Evolutionary conservation across 2,113 vertebrate genomes (phyloP), one percentile per base, ranked within the genome.

Genomic region (Serilophus lunatus): DNA sequence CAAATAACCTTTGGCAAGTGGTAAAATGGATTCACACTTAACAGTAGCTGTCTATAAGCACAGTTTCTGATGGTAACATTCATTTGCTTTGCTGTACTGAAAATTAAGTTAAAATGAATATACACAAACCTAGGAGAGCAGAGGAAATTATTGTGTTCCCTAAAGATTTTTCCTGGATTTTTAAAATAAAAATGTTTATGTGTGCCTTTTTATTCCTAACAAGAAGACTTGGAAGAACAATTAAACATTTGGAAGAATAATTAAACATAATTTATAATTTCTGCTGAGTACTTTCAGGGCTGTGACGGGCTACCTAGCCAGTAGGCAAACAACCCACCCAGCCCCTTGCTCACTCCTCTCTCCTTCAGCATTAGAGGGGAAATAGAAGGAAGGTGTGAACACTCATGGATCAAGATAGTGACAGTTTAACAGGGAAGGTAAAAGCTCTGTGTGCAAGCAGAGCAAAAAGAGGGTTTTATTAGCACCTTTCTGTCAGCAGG

Each of bases 361-460:
- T 57, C 19, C 42, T 11, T 1, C 40, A 53, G 25, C 6, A 0
- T 18, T 4, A 5, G 6, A 9, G 5, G 3, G 2, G 19, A 70
- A 33, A 25, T 42, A 36, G 19, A 64, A 65, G 14, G 38, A 92
- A 19, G 28, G 9, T 3, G 2, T 51, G n/a, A 77, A 56, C 29
- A 57, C 50, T 86, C 6, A 18, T 1, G 2, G 13, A 10, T 84
- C 1, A 1, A 82, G 35, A 65, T 14, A 40, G 31, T 64, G 22
- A 18, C 22, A 69, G 8, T 69, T 91, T 47, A 85, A 63, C 15
- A 24, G 28, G 25, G n/a, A 81, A 92, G 15, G 18, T 75, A 40
- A 71, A 90, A 85, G 17, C 28, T 70, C 31, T 50, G 7, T 70
- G 35, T 1, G 2, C 18, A 90, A 82, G 40, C 63, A 83, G 47